Conservation (phyloP, 2,113 vertebrate genomes). For the Calidris pugnax region DNA sequence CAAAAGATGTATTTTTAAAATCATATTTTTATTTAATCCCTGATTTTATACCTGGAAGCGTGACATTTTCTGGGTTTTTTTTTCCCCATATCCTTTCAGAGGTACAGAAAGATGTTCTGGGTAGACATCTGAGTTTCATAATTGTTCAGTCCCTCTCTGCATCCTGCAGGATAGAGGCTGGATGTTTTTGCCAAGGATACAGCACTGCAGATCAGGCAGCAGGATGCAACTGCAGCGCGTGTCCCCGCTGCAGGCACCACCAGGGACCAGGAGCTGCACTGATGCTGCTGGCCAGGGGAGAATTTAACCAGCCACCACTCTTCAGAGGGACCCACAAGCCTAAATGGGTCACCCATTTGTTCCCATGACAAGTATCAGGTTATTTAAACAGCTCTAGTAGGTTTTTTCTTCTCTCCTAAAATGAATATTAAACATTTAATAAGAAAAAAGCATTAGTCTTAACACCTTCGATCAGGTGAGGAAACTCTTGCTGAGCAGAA, state of each 20-base stretch:
- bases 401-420: neutral
- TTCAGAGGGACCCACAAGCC: neutral
- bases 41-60: neutral
- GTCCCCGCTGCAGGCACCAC: neutral
- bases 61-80: accelerated
- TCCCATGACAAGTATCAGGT: neutral
- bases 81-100: neutral
- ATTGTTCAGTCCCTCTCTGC: neutral
- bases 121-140: neutral
- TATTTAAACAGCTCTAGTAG: neutral
- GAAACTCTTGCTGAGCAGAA: neutral
- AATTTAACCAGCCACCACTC: neutral
- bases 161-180: neutral
- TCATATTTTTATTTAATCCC: neutral
- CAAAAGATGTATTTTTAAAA: neutral
- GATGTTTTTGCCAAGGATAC: neutral
- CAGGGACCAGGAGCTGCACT: neutral
- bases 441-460: neutral
- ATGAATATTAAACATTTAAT: neutral
- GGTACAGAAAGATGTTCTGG: neutral
- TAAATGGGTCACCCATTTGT: neutral
- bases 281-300: neutral
- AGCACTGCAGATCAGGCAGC: slow-evolving; percentile 40
- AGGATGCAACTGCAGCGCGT: neutral
- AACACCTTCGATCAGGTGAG: neutral